These are phyloP conservation scores for Drosophila equinoxialis DNA, from an alignment of 1,140 invertebrate species.

Conservation along the genomic window DNA sequence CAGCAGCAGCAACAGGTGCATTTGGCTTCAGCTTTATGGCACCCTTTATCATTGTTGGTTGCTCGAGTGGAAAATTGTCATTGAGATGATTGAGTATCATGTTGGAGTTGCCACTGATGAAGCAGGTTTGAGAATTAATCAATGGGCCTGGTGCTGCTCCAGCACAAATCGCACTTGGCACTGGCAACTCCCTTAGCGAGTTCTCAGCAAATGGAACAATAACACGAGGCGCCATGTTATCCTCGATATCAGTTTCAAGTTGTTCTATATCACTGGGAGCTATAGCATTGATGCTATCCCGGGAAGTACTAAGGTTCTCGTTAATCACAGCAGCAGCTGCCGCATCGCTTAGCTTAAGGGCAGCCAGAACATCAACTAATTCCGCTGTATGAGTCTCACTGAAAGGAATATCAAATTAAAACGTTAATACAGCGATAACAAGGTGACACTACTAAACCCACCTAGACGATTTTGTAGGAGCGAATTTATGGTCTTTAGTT, in stretches of 20 bases:
- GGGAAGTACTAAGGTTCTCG: constrained; percentile 69
- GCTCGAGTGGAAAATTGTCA: constrained; percentile 84
- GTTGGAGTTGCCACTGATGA: constrained; percentile 83
- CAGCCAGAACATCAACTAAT: constrained; percentile 51
- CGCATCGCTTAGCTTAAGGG: constrained; percentile 44
- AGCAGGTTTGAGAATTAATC: constrained; percentile 75
- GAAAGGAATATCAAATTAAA: not conserved
- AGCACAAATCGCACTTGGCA: not conserved
- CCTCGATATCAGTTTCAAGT: constrained; percentile 86
- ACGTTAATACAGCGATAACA: no score
- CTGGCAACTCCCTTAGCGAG: constrained; percentile 47
- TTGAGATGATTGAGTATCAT: constrained; percentile 85
- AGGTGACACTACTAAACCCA: not conserved
- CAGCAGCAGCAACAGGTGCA: constrained; percentile 9
- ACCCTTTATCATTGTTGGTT: constrained; percentile 3
- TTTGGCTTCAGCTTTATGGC: not conserved
- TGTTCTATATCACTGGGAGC: constrained; percentile 83
- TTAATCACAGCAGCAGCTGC: constrained; percentile 1
- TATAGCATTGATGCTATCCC: constrained; percentile 80
- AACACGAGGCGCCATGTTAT: constrained; percentile 71
- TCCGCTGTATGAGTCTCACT: constrained; percentile 29
- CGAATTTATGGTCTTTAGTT: constrained; percentile 24
- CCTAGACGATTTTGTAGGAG: constrained; percentile 6
- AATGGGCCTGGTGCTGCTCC: constrained; percentile 30
- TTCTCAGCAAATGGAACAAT: constrained; percentile 73